These are phyloP conservation scores for Gambelia wislizenii DNA, from an alignment of 2,797 vertebrate genomes.

Conservation along the genomic window DNA sequence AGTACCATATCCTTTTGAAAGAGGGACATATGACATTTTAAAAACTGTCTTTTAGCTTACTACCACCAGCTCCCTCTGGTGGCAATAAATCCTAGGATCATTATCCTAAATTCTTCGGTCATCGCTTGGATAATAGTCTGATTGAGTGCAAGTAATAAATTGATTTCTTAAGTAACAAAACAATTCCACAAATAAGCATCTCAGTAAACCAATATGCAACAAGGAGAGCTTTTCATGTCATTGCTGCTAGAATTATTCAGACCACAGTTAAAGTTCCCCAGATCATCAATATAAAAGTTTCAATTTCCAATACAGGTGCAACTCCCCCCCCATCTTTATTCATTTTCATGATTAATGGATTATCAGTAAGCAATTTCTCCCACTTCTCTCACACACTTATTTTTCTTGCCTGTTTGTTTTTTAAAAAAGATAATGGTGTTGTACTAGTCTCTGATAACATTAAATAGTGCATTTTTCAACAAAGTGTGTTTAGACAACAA, in stretches of 20 bases:
- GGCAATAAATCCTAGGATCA: conserved; percentile 52
- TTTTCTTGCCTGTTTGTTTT: background rate
- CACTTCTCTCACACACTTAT: too few species aligned
- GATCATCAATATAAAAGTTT: conserved; percentile 44
- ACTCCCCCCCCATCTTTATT: conserved; percentile 43
- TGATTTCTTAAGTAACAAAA: background rate
- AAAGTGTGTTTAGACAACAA: background rate
- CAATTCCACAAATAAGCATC: background rate
- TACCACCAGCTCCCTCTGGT: conserved; percentile 58
- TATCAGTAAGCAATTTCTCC: conserved; percentile 18
- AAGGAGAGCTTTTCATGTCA: conserved; percentile 4
- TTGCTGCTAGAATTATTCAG: background rate
- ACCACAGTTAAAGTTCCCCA: conserved; percentile 26
- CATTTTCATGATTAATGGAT: conserved; percentile 18
- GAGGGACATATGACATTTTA: background rate
- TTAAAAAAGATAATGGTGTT: too few species aligned
- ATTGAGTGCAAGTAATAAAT: background rate
- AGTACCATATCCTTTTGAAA: background rate
- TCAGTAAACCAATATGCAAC: background rate
- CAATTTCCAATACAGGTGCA: conserved; percentile 65
- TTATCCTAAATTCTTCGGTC: conserved; percentile 10
- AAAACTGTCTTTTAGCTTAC: background rate
- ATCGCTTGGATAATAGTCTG: background rate
- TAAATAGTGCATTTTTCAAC: background rate
- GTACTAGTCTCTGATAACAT: background rate